These are phyloP conservation scores for Aegithalos caudatus DNA, from an alignment of 2,113 vertebrate species.

Conservation along the genomic window DNA sequence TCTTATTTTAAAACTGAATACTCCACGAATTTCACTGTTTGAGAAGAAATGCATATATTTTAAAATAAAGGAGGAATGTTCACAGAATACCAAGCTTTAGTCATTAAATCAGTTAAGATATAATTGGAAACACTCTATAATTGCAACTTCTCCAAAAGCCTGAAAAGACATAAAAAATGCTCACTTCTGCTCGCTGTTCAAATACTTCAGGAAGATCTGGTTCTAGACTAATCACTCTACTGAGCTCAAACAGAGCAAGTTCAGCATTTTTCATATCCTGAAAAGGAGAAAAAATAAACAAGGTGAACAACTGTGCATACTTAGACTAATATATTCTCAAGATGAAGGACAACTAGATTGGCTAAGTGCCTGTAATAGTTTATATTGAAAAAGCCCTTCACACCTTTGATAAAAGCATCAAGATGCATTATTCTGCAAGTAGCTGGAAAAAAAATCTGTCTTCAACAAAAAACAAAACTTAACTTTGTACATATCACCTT, in stretches of 20 bases:
- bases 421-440: not conserved
- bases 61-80: not conserved
- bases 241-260: slow-evolving; percentile 91
- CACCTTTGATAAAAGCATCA: not conserved
- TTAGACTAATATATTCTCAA: not conserved
- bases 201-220: slow-evolving; percentile 92
- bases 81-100: not conserved
- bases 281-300: slow-evolving; percentile 47
- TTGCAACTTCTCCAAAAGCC: not conserved
- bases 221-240: slow-evolving; percentile 89
- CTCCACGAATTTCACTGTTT: not conserved
- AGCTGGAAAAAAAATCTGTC: not conserved
- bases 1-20: not conserved
- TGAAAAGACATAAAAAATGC: not conserved
- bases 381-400: not conserved
- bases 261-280: slow-evolving; percentile 97
- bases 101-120: not conserved
- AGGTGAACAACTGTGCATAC: not conserved
- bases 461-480: not conserved
- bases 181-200: slow-evolving; percentile 94
- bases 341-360: not conserved
- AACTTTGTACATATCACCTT: not conserved
- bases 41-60: not conserved
- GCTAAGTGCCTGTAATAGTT: not conserved
- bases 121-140: not conserved